Percentiles rank a stretch among this genome's conserved stretches.
Conservation (phyloP, 2,113 vertebrate genomes). For the Burhinus bistriatus region DNA sequence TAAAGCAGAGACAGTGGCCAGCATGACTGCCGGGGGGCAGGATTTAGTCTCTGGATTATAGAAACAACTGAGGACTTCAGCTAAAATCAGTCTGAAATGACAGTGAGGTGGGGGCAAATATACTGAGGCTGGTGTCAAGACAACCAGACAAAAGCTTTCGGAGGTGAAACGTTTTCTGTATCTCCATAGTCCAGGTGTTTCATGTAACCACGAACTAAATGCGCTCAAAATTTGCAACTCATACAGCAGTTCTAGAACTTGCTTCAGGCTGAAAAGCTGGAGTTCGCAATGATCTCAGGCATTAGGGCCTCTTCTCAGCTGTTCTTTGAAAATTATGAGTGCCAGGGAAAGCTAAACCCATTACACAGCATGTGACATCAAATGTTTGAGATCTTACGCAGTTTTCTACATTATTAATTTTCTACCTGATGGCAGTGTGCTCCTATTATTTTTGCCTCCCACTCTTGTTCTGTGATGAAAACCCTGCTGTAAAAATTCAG, state of each 20-base stretch:
- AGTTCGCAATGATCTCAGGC: not conserved
- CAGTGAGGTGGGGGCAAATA: not conserved
- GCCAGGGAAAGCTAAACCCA: not conserved
- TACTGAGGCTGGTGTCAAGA: not conserved
- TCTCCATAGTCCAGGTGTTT: not conserved
- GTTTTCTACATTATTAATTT: conserved; percentile 31
- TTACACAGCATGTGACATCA: conserved; percentile 6
- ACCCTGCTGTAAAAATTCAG: conserved; percentile 6
- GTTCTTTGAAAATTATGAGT: not conserved
- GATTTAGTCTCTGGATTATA: not conserved
- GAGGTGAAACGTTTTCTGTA: not conserved
- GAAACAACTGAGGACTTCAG: not conserved
- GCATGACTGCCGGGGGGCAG: not conserved
- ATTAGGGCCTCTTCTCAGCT: not conserved
- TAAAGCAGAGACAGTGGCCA: not conserved
- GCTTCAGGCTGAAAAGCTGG: not conserved
- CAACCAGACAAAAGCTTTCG: not conserved
- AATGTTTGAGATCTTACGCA: not conserved
- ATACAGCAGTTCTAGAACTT: not conserved
- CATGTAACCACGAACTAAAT: not conserved
- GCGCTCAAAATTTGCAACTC: not conserved
- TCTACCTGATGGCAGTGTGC: not conserved
- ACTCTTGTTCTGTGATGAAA: conserved; percentile 18
- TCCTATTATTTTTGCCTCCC: conserved; percentile 43
- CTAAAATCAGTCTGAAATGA: not conserved